phyloP scores from a whole-genome alignment of 2,113 vertebrate species.

The Psittacula cyanocephala region DNA sequence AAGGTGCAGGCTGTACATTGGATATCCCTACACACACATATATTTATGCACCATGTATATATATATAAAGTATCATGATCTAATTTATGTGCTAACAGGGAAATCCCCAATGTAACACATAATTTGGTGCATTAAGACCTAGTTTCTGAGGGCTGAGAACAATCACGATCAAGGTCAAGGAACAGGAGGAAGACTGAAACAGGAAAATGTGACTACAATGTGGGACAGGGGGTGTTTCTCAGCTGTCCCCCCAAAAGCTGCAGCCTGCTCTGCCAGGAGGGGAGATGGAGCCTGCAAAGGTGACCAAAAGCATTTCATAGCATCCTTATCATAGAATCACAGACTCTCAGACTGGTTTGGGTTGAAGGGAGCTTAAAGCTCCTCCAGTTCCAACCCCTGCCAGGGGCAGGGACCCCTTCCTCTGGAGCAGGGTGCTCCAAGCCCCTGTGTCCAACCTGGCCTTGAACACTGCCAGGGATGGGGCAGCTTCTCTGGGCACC shows the following conservation, averaged over 20 bases:
- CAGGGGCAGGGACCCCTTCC: not conserved
- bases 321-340: not conserved
- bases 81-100: constrained; percentile 8
- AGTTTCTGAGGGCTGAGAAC: not conserved
- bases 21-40: not conserved
- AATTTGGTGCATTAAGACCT: constrained; percentile 49
- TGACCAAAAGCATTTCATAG: not conserved
- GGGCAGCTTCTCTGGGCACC: too few species aligned
- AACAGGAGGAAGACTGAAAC: not conserved
- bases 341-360: not conserved
- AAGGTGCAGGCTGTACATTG: rapidly evolving
- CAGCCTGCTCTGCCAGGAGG: not conserved
- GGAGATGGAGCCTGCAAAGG: not conserved
- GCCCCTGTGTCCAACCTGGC: not conserved
- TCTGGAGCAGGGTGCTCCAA: not conserved
- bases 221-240: not conserved
- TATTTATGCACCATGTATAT: too few species aligned
- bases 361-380: not conserved
- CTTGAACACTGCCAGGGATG: too few species aligned
- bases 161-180: not conserved
- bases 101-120: constrained; percentile 25
- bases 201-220: not conserved
- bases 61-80: not conserved
- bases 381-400: not conserved
- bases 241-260: not conserved